Evolutionary conservation across 2,113 vertebrate genomes (phyloP).

Genomic region (Lycaon pictus): DNA sequence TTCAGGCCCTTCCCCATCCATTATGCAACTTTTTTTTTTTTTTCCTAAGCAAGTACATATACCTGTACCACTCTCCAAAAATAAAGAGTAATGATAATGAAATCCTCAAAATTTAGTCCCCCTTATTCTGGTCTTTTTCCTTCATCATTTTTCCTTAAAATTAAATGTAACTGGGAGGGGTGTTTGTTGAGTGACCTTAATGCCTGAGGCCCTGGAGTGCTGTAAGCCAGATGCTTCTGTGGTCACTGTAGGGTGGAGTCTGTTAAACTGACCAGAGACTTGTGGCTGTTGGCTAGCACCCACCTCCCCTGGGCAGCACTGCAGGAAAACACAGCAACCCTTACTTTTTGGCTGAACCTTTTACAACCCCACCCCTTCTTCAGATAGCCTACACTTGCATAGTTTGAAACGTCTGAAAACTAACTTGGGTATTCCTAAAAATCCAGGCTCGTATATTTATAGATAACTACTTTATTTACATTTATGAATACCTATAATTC

Average conservation of each 20-base stretch:
- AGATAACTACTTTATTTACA: background rate
- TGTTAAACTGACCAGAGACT: background rate
- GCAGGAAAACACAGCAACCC: conserved; percentile 43
- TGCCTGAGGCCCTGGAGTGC: background rate
- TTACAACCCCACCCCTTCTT: background rate
- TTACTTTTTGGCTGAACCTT: conserved; percentile 63
- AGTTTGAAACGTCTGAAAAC: background rate
- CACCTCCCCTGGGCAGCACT: conserved; percentile 48
- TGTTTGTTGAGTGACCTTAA: background rate
- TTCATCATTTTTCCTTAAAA: background rate
- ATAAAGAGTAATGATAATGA: background rate
- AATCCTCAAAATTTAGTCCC: background rate
- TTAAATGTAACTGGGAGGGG: background rate
- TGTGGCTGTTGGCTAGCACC: background rate
- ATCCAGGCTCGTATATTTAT: background rate
- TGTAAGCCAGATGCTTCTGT: background rate
- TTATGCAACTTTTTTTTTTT: background rate
- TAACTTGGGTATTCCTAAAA: background rate
- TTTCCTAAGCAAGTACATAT: background rate
- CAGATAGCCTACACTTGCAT: background rate
- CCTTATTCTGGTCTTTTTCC: background rate
- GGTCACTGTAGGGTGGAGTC: conserved; percentile 58
- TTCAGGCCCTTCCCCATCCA: background rate
- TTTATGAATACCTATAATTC: background rate
- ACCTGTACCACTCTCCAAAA: background rate